phyloP scores from a whole-genome alignment of 2,888 invertebrate genomes.

The Pandemis cinnamomeana region DNA sequence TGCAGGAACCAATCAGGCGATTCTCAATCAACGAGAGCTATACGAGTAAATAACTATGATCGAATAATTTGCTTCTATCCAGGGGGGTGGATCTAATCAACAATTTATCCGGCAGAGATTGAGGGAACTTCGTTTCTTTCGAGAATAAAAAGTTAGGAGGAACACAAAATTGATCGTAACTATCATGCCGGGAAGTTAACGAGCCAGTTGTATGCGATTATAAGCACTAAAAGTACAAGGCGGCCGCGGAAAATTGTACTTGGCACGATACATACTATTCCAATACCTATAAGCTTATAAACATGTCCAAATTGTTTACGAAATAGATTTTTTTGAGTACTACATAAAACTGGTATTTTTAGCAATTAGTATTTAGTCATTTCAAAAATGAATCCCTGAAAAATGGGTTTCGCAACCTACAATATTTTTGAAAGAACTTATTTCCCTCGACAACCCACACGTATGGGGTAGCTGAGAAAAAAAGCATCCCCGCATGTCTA shows the following conservation, averaged over 20 bases:
- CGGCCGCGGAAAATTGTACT: neutral
- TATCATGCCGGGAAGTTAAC: slow-evolving; percentile 72
- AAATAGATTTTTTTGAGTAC: neutral
- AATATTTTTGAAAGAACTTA: too few species aligned
- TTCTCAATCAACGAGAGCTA: slow-evolving; percentile 29
- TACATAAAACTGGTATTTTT: neutral
- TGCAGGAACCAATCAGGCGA: slow-evolving; percentile 31
- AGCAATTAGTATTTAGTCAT: too few species aligned
- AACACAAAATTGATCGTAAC: slow-evolving; percentile 67
- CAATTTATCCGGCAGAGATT: slow-evolving; percentile 61
- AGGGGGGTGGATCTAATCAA: slow-evolving; percentile 63
- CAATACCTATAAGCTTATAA: neutral
- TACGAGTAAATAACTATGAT: slow-evolving; percentile 32
- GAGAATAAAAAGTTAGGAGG: slow-evolving; percentile 62
- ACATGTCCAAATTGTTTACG: neutral
- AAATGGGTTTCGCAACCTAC: too few species aligned
- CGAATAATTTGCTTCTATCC: slow-evolving; percentile 56
- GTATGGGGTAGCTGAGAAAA: too few species aligned
- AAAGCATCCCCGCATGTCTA: too few species aligned
- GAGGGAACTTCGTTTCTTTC: slow-evolving; percentile 56
- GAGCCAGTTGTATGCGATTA: slow-evolving; percentile 64
- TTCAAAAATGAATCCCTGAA: too few species aligned
- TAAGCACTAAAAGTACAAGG: slow-evolving; percentile 41
- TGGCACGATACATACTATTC: neutral
- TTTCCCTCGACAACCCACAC: too few species aligned